Evolutionary conservation across 2,888 invertebrate genomes (phyloP).

Genomic region (Candidula unifasciata): DNA sequence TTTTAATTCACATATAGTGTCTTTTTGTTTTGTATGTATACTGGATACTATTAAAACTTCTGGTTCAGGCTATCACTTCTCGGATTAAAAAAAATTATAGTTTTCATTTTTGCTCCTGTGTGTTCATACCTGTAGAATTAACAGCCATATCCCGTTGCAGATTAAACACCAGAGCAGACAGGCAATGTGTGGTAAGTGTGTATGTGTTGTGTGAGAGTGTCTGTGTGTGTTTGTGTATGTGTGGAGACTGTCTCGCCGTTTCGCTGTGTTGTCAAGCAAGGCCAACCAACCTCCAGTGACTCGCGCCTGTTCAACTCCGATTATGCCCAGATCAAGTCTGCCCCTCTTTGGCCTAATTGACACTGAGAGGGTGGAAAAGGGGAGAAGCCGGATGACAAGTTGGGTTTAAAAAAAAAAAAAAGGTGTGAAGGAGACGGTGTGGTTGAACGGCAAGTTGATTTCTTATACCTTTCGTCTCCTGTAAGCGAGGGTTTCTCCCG

Average conservation of each 20-base stretch:
- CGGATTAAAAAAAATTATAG: no score
- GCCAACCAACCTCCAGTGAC: slow-evolving; percentile 19
- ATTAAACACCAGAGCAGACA: not conserved
- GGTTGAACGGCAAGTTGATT: not conserved
- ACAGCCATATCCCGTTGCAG: slow-evolving; percentile 19
- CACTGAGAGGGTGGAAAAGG: not conserved
- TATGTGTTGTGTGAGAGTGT: not conserved
- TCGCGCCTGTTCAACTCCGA: slow-evolving; percentile 18
- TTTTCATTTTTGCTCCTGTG: no score
- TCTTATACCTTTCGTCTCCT: slow-evolving; percentile 2
- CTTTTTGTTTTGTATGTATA: no score
- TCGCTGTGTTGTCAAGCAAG: not conserved
- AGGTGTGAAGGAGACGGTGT: slow-evolving; percentile 19
- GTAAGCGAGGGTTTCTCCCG: not conserved
- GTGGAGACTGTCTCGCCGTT: not conserved
- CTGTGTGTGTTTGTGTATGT: not conserved
- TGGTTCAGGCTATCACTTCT: no score
- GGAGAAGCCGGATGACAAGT: not conserved
- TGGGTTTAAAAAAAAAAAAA: not conserved
- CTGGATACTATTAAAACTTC: no score
- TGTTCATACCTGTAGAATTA: not conserved
- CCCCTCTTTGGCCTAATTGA: not conserved
- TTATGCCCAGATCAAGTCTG: slow-evolving; percentile 1
- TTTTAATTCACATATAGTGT: no score
- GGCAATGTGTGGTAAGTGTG: not conserved